Base-by-base conservation (phyloP, 2,113 vertebrate species). In the Empidonax alnorum region DNA sequence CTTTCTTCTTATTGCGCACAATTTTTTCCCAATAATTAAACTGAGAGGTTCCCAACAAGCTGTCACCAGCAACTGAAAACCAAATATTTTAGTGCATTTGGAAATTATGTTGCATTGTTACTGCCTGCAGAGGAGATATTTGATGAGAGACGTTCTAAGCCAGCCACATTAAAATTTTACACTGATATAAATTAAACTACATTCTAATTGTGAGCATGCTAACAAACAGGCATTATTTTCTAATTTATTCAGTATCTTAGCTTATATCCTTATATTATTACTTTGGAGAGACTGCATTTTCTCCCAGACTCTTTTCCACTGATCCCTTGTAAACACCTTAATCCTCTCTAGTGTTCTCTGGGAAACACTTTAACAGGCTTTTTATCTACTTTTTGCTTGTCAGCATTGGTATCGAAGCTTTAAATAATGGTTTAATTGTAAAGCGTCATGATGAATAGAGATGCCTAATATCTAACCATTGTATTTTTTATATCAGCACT, bases 11-110 rank as follows among this genome's bases (percentile, higher is more conserved):
- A 58, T 56, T 86, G 50, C 65, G 82, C 78, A 41, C 86, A 77
- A 16, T 52, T 95, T 96, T 52, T 93, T 92, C 85, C 84, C 63
- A 82, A 21, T 80, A 90, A 94, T 74, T 94, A 44, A 44, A 39
- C 67, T 80, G 49, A 75, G 77, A 95, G 65, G 87, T 90, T 89
- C 55, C 50, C 89, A 80, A 87, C 82, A 96, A 95, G 55, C 78
- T 95, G 73, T 96, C 93, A 90, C 76, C 92, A 97, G 82, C 90
- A 88, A 84, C 39, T 96, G 83, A 78, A 94, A 96, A 95, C 6
- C 69, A 93, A 94, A 79, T 81, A 84, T 95, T 95, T 83, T 90
- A 96, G 77, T 83, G 88, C 80, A 62, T 91, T 96, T 94, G 85
- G 81, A 93, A 84, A 93, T 93, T 89, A 79, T 78, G 66, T 87